Evolutionary conservation across 2,888 invertebrate species (phyloP), one percentile per base, ranked within the genome.

Genomic region (Papilio protenor): DNA sequence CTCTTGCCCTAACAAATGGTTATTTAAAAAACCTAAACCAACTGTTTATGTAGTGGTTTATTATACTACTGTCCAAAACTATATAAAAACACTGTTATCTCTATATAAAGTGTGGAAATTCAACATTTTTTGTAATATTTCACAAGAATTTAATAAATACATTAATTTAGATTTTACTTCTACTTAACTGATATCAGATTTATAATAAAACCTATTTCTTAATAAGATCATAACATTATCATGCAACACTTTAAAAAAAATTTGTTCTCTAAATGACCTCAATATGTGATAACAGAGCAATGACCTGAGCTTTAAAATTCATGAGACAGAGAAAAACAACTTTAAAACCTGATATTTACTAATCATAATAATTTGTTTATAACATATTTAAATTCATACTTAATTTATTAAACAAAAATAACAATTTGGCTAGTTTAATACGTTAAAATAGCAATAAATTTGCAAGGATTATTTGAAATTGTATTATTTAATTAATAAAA

Each of bases 201-300:
- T 18, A 4, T 52, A 52, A 61, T 27, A 27, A 21, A 11, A 21
- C 2, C 14, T 69, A 45, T 69, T 45, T 69, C 12, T 45, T 69
- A 45, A 66, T 45, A 45, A 45, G 40, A 66, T 21, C 40, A 40
- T 11, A 47, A 27, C 64, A 64, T 47, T 23, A 64, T 21, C 8
- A 57, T n/a, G 16, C 14, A 61, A 57, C 3, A 74, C 6, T 61
- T 45, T 40, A 59, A 45, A 64, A 75, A 78, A 74, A 47, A 59
- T 61, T 69, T 76, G 49, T 76, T 69, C 78, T 73, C 61, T 40
- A 76, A 69, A 69, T 79, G 73, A 79, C 76, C 76, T 76, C 61
- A 73, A 79, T 73, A 10, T n/a, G 16, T 23, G 76, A 76, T 79
- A 76, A 79, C 23, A 76, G 76, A 73, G 69, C 76, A 79, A 69